phyloP scores from a whole-genome alignment of 2,797 vertebrate species.

The Pseudochirops cupreus region DNA sequence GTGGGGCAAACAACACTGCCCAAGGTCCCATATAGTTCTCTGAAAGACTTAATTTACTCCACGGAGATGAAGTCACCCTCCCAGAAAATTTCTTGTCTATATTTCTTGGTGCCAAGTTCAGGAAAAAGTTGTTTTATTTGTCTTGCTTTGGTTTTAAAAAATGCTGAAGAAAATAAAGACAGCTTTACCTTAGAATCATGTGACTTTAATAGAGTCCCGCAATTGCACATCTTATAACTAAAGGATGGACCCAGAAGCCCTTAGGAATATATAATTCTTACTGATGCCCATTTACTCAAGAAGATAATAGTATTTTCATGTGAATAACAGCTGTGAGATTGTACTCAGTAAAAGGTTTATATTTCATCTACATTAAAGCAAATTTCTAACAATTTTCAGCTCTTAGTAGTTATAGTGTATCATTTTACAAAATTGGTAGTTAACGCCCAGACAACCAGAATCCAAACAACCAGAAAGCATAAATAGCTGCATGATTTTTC shows the following conservation, averaged over 20 bases:
- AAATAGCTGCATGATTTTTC: background rate
- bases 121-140: conserved; percentile 9
- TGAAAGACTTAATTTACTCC: conserved; percentile 10
- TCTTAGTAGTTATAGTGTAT: conserved; percentile 36
- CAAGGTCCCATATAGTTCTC: background rate
- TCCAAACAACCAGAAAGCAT: background rate
- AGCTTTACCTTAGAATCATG: background rate
- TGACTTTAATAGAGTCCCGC: background rate
- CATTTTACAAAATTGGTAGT: conserved; percentile 54
- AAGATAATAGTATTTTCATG: conserved; percentile 32
- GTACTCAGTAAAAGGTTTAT: conserved; percentile 19
- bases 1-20: background rate
- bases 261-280: background rate
- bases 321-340: conserved; percentile 13
- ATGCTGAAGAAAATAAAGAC: conserved; percentile 16
- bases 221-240: background rate
- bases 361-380: conserved; percentile 41
- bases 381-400: conserved; percentile 10
- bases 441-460: background rate
- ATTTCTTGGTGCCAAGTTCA: background rate
- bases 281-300: background rate
- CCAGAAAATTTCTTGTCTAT: background rate
- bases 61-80: background rate
- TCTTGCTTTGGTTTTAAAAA: conserved; percentile 44
- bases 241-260: background rate